Evolutionary conservation across 2,113 vertebrate genomes (phyloP).

Genomic region (Limnothrissa miodon): DNA sequence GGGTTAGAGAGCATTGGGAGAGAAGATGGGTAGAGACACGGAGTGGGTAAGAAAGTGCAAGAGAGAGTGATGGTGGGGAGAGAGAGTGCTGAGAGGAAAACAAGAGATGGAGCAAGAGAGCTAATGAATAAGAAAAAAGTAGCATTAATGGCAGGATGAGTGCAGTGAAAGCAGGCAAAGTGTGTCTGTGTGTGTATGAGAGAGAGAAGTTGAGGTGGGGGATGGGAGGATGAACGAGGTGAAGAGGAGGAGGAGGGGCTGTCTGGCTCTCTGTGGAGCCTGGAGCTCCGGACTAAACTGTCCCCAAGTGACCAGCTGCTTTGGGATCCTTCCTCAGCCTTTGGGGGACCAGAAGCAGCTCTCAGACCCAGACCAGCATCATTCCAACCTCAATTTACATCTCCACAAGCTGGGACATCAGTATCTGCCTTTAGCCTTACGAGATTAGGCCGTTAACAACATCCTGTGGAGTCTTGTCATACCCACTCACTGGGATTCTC

Average conservation of each 20-base stretch:
- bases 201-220: not conserved
- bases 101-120: not conserved
- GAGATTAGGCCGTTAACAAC: too few species aligned
- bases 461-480: too few species aligned
- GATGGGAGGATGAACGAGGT: not conserved
- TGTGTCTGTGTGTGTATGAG: slow-evolving; percentile 4
- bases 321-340: too few species aligned
- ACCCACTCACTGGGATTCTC: too few species aligned
- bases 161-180: not conserved
- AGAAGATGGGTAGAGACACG: too few species aligned
- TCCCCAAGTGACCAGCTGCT: not conserved
- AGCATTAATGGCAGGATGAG: not conserved
- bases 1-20: not conserved
- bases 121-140: not conserved
- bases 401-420: not conserved
- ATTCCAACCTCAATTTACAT: not conserved
- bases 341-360: too few species aligned
- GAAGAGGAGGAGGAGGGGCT: not conserved
- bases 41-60: too few species aligned
- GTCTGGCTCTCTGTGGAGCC: not conserved
- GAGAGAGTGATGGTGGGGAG: not conserved
- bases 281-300: not conserved
- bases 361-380: too few species aligned
- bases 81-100: not conserved
- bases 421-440: too few species aligned